A percentile compares a stretch with the other conserved stretches of the same genome.
phyloP scores from a whole-genome alignment of 2,888 invertebrate genomes.

The Argyresthia albistria region DNA sequence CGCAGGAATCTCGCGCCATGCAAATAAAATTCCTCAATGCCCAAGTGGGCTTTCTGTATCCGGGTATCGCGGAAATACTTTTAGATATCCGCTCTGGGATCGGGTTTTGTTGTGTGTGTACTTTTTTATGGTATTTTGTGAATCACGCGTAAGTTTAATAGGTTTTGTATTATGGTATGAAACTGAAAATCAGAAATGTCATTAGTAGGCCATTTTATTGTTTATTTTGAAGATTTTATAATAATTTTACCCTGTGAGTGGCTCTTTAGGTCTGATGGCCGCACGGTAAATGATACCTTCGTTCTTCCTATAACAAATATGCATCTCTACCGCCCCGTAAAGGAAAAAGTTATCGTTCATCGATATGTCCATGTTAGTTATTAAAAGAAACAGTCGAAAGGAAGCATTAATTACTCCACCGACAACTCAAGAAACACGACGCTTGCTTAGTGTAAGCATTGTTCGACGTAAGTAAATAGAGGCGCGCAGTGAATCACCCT shows the following conservation, averaged over 20 bases:
- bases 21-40: constrained; percentile 36
- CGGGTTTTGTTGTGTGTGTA: background rate
- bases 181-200: too few relatives aligned
- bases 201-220: too few relatives aligned
- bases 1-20: constrained; percentile 25
- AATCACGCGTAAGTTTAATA: background rate
- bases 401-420: background rate
- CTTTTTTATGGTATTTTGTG: background rate
- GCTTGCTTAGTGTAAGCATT: background rate
- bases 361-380: too few relatives aligned
- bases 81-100: constrained; percentile 6
- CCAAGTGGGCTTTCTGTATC: constrained; percentile 24
- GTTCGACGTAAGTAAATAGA: constrained; percentile 5
- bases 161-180: too few relatives aligned
- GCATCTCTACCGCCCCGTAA: too few relatives aligned
- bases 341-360: too few relatives aligned
- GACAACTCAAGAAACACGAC: background rate
- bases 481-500: constrained; percentile 51
- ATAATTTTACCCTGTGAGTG: too few relatives aligned
- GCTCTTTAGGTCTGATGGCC: too few relatives aligned
- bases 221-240: too few relatives aligned
- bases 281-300: background rate
- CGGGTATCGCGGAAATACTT: constrained; percentile 14
- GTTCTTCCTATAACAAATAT: background rate
- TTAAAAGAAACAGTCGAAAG: too few relatives aligned